Conservation (phyloP, 1,140 invertebrate species). For the Marisa cornuarietis region DNA sequence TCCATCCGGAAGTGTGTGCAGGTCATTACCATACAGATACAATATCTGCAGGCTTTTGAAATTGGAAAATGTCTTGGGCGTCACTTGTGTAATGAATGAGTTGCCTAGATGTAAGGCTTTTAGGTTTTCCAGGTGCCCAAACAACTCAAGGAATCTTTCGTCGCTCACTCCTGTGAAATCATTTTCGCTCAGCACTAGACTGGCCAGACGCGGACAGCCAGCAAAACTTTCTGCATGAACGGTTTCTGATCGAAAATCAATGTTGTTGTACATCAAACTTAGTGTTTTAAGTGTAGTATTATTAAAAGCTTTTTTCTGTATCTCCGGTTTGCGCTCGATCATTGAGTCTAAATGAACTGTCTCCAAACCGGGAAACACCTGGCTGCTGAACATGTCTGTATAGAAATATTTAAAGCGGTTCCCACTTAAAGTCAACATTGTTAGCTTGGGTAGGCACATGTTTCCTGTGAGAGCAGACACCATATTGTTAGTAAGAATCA, state of each 20-base stretch:
- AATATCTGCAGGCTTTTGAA: background rate
- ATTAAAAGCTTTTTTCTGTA: background rate
- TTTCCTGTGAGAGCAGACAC: background rate
- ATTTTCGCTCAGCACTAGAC: background rate
- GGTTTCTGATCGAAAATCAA: background rate
- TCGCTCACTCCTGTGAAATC: background rate
- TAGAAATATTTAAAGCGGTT: background rate
- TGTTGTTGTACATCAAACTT: background rate
- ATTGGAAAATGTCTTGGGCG: background rate
- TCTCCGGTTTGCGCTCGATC: background rate
- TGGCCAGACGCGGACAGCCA: background rate
- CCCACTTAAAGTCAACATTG: background rate
- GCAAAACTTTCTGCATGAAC: background rate
- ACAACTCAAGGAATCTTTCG: background rate
- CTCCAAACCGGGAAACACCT: background rate
- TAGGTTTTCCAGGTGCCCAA: background rate
- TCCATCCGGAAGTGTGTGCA: background rate
- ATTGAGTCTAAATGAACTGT: background rate
- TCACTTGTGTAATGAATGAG: background rate
- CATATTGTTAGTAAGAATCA: background rate
- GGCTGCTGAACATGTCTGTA: too few relatives aligned
- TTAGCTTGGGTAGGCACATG: background rate
- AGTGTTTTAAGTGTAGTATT: background rate
- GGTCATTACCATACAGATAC: background rate
- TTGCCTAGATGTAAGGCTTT: background rate